These are phyloP conservation scores for Drosophila pseudoobscura DNA, from an alignment of 1,140 invertebrate species.

Conservation along the genomic window DNA sequence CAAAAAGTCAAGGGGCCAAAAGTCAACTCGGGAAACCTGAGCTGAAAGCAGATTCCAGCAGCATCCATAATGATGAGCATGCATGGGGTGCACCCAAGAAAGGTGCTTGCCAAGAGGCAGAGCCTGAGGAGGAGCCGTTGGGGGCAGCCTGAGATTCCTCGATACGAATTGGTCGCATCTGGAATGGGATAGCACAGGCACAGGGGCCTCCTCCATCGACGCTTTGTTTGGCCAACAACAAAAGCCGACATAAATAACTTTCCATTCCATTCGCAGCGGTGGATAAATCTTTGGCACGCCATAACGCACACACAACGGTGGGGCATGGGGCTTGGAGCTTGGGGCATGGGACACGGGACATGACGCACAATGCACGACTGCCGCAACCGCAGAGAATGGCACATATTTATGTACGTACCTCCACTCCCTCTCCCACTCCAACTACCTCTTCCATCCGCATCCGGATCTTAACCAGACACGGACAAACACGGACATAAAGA, in stretches of 20 bases:
- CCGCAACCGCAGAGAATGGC: conserved; percentile 3
- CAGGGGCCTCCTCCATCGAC: background rate
- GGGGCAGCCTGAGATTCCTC: background rate
- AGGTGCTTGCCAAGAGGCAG: background rate
- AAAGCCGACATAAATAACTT: conserved; percentile 42
- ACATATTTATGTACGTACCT: background rate
- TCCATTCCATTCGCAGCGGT: conserved; percentile 17
- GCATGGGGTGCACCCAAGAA: background rate
- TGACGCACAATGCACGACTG: background rate
- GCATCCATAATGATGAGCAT: conserved; percentile 15
- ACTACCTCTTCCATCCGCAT: background rate
- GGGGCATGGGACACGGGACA: background rate
- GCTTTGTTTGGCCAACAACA: conserved; percentile 23
- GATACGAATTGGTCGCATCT: background rate
- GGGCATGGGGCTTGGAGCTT: too few relatives aligned
- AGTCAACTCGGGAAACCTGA: background rate
- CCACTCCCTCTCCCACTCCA: background rate
- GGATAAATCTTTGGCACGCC: conserved; percentile 21
- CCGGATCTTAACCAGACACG: background rate
- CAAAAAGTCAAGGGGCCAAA: conserved; percentile 2
- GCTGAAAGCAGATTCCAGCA: background rate
- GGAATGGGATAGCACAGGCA: conserved; percentile 7
- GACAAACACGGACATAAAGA: too few relatives aligned
- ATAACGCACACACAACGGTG: conserved; percentile 13
- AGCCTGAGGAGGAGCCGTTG: background rate